Conservation (phyloP, 2,888 invertebrate species). For the Heliconius charithonia region DNA sequence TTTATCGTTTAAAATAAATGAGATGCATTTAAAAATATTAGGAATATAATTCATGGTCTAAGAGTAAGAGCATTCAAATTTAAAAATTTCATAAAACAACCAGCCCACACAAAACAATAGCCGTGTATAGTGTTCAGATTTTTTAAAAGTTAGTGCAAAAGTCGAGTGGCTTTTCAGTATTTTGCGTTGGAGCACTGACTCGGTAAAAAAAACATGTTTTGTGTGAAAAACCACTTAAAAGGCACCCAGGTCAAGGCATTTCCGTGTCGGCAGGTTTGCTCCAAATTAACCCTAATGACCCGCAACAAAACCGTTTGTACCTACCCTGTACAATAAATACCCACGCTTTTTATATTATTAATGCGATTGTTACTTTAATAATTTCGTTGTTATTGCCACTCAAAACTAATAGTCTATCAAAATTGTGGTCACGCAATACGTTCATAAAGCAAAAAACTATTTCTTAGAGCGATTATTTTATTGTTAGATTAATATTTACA, state of each 20-base stretch:
- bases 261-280: slow-evolving; percentile 41
- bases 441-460: slow-evolving; percentile 43
- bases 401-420: slow-evolving; percentile 32
- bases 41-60: not conserved
- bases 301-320: slow-evolving; percentile 43
- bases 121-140: not conserved
- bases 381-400: slow-evolving; percentile 39
- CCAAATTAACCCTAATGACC: slow-evolving; percentile 50
- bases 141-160: slow-evolving; percentile 20
- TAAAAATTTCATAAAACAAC: not conserved
- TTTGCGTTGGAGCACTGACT: slow-evolving; percentile 19
- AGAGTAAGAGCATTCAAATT: not conserved
- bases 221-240: slow-evolving; percentile 41
- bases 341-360: slow-evolving; percentile 44
- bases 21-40: not conserved
- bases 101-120: slow-evolving; percentile 4
- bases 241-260: slow-evolving; percentile 42
- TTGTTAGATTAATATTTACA: slow-evolving; percentile 10
- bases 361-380: slow-evolving; percentile 44
- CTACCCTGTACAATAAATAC: slow-evolving; percentile 32
- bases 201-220: slow-evolving; percentile 36
- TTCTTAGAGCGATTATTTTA: not conserved
- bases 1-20: not conserved
- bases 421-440: slow-evolving; percentile 37
- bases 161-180: slow-evolving; percentile 21